Conservation (phyloP, 2,113 vertebrate species). For the Phrynosoma blainvillii region DNA sequence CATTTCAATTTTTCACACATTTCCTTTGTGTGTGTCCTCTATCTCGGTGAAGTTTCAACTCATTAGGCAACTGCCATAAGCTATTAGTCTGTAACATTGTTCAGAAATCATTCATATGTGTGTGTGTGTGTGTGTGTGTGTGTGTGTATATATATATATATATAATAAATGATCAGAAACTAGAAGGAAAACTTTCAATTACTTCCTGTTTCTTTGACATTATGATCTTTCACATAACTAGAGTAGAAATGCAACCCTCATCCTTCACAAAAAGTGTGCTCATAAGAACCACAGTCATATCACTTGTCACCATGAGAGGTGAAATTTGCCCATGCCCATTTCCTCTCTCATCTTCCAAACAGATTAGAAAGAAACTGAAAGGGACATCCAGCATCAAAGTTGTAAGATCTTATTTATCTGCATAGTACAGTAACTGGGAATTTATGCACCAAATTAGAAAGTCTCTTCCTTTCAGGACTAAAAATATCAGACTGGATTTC, state of each 20-base stretch:
- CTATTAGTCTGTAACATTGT: conserved; percentile 57
- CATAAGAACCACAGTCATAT: conserved; percentile 6
- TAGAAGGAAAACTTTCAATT: conserved; percentile 26
- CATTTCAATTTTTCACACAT: conserved; percentile 68
- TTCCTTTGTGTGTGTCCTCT: conserved; percentile 51
- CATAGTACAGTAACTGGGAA: conserved; percentile 7
- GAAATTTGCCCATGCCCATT: neutral
- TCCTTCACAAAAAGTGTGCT: neutral
- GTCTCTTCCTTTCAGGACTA: neutral
- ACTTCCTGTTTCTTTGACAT: conserved; percentile 16
- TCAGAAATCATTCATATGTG: neutral
- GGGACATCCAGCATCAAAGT: conserved; percentile 2
- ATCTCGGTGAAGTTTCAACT: conserved; percentile 57
- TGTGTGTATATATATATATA: neutral
- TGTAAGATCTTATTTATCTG: conserved; percentile 17
- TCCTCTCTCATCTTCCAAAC: conserved; percentile 8
- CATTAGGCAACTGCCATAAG: conserved; percentile 64
- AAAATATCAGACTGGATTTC: neutral
- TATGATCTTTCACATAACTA: conserved; percentile 38
- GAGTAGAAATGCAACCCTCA: neutral
- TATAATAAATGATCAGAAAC: neutral
- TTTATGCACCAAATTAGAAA: neutral
- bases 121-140: conserved; percentile 22
- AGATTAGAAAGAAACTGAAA: neutral
- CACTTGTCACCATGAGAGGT: neutral